Evolutionary conservation across 2,888 invertebrate species (phyloP).

Genomic region (Scrobipalpa costella): DNA sequence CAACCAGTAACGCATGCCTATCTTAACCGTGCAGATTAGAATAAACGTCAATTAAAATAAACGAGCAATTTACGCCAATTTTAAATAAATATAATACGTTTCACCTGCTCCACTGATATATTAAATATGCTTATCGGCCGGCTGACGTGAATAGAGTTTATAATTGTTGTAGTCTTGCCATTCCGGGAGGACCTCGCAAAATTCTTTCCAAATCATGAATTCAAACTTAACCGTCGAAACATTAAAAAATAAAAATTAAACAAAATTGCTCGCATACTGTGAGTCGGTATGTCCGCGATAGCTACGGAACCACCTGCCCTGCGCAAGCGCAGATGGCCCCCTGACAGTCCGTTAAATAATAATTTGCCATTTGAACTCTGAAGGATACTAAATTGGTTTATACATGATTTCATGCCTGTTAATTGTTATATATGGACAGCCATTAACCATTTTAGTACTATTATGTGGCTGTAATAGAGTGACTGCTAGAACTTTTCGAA

Average conservation of each 20-base stretch:
- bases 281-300: constrained; percentile 31
- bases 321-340: constrained; percentile 41
- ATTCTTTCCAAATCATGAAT: constrained; percentile 34
- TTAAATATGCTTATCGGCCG: background rate
- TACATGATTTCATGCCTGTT: constrained; percentile 30
- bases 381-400: constrained; percentile 33
- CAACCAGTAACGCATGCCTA: too few species aligned
- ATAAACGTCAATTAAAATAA: background rate
- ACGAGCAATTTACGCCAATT: background rate
- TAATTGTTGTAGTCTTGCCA: background rate
- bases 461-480: too few species aligned
- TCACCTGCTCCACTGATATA: background rate
- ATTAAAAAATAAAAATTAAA: constrained; percentile 33
- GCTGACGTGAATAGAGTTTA: background rate
- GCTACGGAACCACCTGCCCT: constrained; percentile 35
- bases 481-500: background rate
- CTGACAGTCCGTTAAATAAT: constrained; percentile 38
- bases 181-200: background rate
- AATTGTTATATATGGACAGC: constrained; percentile 27
- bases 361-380: constrained; percentile 45
- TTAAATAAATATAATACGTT: background rate
- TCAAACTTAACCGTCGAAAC: constrained; percentile 31
- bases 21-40: too few species aligned
- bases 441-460: constrained; percentile 23
- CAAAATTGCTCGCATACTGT: constrained; percentile 37